Percentiles rank a stretch among this genome's conserved stretches.
phyloP scores from a whole-genome alignment of 2,113 vertebrate genomes.

The Morone saxatilis region DNA sequence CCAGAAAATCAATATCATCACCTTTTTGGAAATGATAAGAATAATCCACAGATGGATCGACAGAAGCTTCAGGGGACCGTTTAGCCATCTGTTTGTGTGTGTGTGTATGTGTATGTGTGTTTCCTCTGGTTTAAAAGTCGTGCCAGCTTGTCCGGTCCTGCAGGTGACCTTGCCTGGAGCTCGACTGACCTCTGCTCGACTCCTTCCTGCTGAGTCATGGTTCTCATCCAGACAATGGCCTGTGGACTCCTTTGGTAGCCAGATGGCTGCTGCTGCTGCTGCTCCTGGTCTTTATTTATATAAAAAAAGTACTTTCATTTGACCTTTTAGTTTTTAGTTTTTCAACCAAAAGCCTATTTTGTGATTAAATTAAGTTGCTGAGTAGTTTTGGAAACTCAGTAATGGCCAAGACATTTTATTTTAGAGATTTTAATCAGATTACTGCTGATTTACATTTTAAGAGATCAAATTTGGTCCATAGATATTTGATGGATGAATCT shows the following conservation, averaged over 20 bases:
- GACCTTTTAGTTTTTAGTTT: constrained; percentile 42
- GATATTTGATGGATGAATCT: neutral
- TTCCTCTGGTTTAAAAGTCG: neutral
- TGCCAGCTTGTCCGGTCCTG: constrained; percentile 27
- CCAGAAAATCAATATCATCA: constrained; percentile 71
- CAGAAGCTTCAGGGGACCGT: constrained; percentile 53
- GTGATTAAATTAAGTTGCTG: constrained; percentile 3
- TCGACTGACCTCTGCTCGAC: constrained; percentile 46
- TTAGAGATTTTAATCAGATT: neutral
- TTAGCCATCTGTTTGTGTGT: constrained; percentile 42
- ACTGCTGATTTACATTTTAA: neutral
- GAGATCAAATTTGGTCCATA: neutral
- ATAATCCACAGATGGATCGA: constrained; percentile 68
- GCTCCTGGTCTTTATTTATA: constrained; percentile 15
- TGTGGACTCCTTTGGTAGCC: constrained; percentile 45
- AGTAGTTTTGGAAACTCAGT: neutral
- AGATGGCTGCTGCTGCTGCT: constrained; percentile 57
- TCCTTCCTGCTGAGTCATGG: constrained; percentile 68
- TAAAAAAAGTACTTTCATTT: constrained; percentile 32
- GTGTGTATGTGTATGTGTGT: constrained; percentile 14
- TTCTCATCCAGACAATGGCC: constrained; percentile 57
- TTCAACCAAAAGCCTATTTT: neutral
- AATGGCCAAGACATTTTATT: no score
- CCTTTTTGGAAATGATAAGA: constrained; percentile 74
- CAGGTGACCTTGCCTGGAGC: constrained; percentile 67